phyloP scores from a whole-genome alignment of 2,797 vertebrate genomes.

The Sphenodon punctatus region DNA sequence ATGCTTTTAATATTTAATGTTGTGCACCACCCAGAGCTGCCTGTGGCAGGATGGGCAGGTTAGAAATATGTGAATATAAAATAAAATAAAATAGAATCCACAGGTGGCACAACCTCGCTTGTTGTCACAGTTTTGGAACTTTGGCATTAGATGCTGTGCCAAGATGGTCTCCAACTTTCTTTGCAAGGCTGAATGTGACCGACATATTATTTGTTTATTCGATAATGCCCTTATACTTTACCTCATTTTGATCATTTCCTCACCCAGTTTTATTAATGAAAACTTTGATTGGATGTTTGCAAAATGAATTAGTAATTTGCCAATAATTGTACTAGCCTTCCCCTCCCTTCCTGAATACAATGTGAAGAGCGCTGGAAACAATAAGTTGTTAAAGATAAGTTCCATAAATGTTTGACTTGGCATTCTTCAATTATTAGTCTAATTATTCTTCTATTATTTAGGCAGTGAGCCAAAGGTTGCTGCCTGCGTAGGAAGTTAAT shows the following conservation, averaged over 20 bases:
- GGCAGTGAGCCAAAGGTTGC: conserved; percentile 75
- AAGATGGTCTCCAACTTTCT: not conserved
- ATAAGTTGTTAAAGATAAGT: conserved; percentile 51
- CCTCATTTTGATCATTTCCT: not conserved
- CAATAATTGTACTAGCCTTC: not conserved
- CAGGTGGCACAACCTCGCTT: too few species aligned
- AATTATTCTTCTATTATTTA: conserved; percentile 77
- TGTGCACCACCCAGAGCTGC: too few species aligned
- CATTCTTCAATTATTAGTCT: conserved; percentile 71
- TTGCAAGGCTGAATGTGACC: not conserved
- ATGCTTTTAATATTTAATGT: too few species aligned
- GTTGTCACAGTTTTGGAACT: too few species aligned
- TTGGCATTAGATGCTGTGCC: not conserved
- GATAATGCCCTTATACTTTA: not conserved
- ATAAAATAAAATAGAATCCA: too few species aligned
- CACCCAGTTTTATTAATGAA: not conserved
- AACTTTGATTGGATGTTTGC: not conserved
- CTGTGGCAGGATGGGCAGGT: too few species aligned
- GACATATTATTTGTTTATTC: not conserved
- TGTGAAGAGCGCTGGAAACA: conserved; percentile 14
- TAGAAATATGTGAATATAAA: too few species aligned
- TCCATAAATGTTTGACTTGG: conserved; percentile 69
- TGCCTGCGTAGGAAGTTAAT: conserved; percentile 71
- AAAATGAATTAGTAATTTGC: not conserved
- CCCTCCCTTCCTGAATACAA: not conserved